Evolutionary conservation across 2,888 invertebrate genomes (phyloP), one percentile per base, ranked within the genome.

Genomic region (Mythimna vitellina): DNA sequence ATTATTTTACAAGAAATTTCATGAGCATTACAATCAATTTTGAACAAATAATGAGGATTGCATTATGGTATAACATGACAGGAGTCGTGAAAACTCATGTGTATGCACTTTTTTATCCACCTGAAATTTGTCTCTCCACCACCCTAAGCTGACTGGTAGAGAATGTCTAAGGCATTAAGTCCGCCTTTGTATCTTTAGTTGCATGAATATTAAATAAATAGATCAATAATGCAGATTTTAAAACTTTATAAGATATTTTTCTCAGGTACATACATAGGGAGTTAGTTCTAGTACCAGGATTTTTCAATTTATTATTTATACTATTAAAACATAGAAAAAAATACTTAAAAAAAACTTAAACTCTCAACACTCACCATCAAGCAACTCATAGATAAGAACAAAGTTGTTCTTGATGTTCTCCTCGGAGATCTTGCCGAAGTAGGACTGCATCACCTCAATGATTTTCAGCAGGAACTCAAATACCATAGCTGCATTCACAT

Each of bases 401-500:
- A 99, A 99, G 95, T 99, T 99, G 93, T 99, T 99, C 96, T 99
- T 99, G 90, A 99, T 99, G 92, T 99, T 99, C 93, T 99, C 99
- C 92, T 99, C 99, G 0, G 99, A 99, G 82, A 99, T 99, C 96
- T 99, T 99, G 72, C 99, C 99, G 92, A 99, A 99, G 94, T 99
- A 99, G 0, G 99, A 99, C 94, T 99, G 99, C 99, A 99, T 99
- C 68, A 99, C 99, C 90, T 99, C 98, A 77, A 98, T 99, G 92
- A 99, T 99, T 95, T 99, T 99, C 69, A 99, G 97, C 60, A 99
- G 97, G 94, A 99, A 99, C 96, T 99, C 99, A 93, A 99, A 99
- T 54, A 99, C 99, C 99, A 99, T 99, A 0, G 99, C 99, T 20
- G 99, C 99, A 90, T 99, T 99, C 71, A 99, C 99, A 98, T 99